Percentiles rank a stretch among this genome's conserved stretches.
Conservation (phyloP, 2,888 invertebrate genomes). For the Celastrina argiolus region DNA sequence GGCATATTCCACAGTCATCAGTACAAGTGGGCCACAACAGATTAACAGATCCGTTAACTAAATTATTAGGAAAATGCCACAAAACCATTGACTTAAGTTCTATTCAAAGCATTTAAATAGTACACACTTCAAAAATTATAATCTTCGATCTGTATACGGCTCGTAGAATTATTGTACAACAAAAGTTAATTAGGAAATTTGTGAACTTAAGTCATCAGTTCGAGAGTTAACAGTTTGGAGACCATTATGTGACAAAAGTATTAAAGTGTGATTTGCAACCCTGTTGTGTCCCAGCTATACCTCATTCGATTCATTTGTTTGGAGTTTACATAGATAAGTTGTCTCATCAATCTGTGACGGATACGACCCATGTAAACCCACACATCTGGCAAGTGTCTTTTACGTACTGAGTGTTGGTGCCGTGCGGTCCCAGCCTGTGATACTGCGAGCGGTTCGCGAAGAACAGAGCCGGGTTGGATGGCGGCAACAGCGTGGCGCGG, state of each 20-base stretch:
- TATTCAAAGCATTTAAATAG: slow-evolving; percentile 23
- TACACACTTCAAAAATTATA: slow-evolving; percentile 20
- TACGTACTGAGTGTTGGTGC: slow-evolving; percentile 77
- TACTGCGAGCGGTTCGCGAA: slow-evolving; percentile 81
- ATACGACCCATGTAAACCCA: slow-evolving; percentile 72
- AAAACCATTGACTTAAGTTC: slow-evolving; percentile 51
- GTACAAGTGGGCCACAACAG: slow-evolving; percentile 59
- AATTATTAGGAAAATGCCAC: slow-evolving; percentile 54
- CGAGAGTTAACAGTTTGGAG: slow-evolving; percentile 41
- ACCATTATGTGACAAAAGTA: slow-evolving; percentile 50
- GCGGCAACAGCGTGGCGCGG: slow-evolving; percentile 73
- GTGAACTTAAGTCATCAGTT: slow-evolving; percentile 51
- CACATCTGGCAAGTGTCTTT: slow-evolving; percentile 72
- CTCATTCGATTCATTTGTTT: slow-evolving; percentile 57
- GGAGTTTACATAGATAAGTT: slow-evolving; percentile 47
- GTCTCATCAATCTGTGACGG: slow-evolving; percentile 66
- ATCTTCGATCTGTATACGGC: slow-evolving; percentile 17
- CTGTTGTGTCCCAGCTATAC: slow-evolving; percentile 68
- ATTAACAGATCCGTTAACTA: slow-evolving; percentile 40
- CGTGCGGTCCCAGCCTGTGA: slow-evolving; percentile 76
- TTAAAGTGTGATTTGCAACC: slow-evolving; percentile 52
- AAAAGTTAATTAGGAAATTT: slow-evolving; percentile 19
- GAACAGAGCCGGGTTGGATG: slow-evolving; percentile 76
- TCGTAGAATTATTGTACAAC: slow-evolving; percentile 19
- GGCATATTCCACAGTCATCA: slow-evolving; percentile 77